Base-by-base conservation (phyloP, 2,797 vertebrate genomes). In the Microctenopoma stevenorrisi region DNA sequence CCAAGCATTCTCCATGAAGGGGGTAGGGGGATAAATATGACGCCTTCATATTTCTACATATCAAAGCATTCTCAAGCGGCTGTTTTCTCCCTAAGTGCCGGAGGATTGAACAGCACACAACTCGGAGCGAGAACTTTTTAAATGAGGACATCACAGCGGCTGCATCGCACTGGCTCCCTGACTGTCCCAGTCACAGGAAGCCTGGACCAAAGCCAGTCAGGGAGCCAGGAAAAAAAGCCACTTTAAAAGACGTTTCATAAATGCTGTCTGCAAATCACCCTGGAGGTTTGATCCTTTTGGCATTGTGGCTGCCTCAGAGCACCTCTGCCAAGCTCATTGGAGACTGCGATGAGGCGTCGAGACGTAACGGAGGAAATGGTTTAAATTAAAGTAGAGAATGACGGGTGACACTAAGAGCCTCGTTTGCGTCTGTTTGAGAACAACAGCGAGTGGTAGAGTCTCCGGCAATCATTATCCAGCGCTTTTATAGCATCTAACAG, bases 381-480 rank as follows among this genome's bases (percentile, higher is more conserved):
- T 93, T 91, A 88, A 94, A 91, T 93, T 94, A 92, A 90, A 90
- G 78, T 72, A 76, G 74, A 87, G 86, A 89, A 72, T 90, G 90
- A 90, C 72, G 77, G 74, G 51, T 87, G 87, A 89, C 88, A 84
- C 79, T 74, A 76, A 84, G 81, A 84, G 74, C 60, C 53, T 51
- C 14, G 56, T 30, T 38, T 12, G 50, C 83, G 59, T 83, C 73
- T 76, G 71, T 12, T 69, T 14, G 51, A 78, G 87, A 89, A 88
- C 74, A 90, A 76, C 76, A 83, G 72, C 73, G 64, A 85, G 78
- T 76, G 69, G 25, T 56, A 30, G 84, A 89, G 83, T 83, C 88
- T 87, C 78, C 38, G 54, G 69, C 85, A 73, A 87, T 94, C 88
- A 88, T 93, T 93, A 91, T 80, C 79, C 75, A 52, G 50, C 37